These are phyloP conservation scores for Numenius phaeopus DNA, from an alignment of 2,797 vertebrate genomes.

Conservation along the genomic window DNA sequence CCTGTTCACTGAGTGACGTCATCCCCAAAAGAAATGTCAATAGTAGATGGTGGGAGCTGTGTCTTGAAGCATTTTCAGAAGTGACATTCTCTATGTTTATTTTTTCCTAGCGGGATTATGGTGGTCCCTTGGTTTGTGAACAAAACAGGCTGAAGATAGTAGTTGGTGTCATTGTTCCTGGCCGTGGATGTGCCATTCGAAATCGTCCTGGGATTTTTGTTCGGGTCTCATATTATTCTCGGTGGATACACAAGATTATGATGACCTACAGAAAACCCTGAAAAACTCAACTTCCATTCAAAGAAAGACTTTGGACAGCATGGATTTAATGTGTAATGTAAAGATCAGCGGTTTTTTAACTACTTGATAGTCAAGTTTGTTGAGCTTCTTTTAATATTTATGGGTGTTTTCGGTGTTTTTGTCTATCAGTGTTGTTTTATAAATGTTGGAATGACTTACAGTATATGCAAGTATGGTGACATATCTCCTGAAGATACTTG, in stretches of 20 bases:
- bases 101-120: slow-evolving; percentile 90
- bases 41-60: background rate
- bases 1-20: background rate
- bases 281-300: slow-evolving; percentile 14
- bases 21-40: background rate
- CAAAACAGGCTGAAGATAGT: slow-evolving; percentile 92
- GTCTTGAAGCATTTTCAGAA: background rate
- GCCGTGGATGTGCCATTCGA: slow-evolving; percentile 91
- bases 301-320: slow-evolving; percentile 54
- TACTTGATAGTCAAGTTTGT: slow-evolving; percentile 80
- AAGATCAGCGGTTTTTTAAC: slow-evolving; percentile 50
- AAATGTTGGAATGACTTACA: slow-evolving; percentile 78
- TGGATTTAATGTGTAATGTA: slow-evolving; percentile 65
- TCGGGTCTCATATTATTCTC: slow-evolving; percentile 93
- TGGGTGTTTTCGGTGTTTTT: slow-evolving; percentile 72
- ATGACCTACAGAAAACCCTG: slow-evolving; percentile 78
- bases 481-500: slow-evolving; percentile 97
- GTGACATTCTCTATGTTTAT: background rate
- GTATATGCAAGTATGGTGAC: slow-evolving; percentile 80
- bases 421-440: slow-evolving; percentile 77
- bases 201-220: slow-evolving; percentile 95
- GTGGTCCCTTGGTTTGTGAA: slow-evolving; percentile 94
- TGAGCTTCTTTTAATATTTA: slow-evolving; percentile 79
- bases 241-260: slow-evolving; percentile 97
- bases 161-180: slow-evolving; percentile 93